Conservation (phyloP, 2,888 invertebrate species). For the Yponomeuta malinellus region DNA sequence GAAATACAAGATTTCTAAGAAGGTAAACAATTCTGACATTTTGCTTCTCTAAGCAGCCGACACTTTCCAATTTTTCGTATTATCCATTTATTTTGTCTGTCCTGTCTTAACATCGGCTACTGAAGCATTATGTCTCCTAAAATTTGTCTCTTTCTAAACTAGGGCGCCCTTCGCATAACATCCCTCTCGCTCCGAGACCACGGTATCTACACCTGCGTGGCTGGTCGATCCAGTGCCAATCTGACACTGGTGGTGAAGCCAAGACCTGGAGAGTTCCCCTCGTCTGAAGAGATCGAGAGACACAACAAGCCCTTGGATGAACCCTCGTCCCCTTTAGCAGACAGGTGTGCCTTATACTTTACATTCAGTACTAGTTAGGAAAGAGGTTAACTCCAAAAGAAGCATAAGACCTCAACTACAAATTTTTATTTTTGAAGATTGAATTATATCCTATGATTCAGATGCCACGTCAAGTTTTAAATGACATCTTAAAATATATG, state of each 20-base stretch:
- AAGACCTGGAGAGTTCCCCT: conserved; percentile 85
- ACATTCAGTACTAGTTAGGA: no score
- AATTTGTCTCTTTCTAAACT: conserved; percentile 9
- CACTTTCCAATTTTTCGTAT: background rate
- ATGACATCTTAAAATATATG: no score
- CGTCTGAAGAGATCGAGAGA: conserved; percentile 84
- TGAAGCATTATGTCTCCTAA: background rate
- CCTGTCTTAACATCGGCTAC: no score
- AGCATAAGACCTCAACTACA: no score
- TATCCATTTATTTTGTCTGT: no score
- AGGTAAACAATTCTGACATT: conserved; percentile 51
- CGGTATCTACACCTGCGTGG: conserved; percentile 90
- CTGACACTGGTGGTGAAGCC: conserved; percentile 87
- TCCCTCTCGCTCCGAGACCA: conserved; percentile 88
- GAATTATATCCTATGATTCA: no score
- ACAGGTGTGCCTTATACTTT: conserved; percentile 43
- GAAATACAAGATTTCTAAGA: conserved; percentile 91
- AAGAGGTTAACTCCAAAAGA: no score
- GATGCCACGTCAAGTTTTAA: no score
- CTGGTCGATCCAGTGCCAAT: conserved; percentile 88
- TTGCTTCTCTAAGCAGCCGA: background rate
- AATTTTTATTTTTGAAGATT: no score
- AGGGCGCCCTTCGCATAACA: conserved; percentile 90
- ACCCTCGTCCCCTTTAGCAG: conserved; percentile 62
- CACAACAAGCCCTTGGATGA: conserved; percentile 63